A percentile compares a stretch with the other conserved stretches of the same genome.
phyloP scores from a whole-genome alignment of 1,140 invertebrate species.

The Adelges cooleyi region DNA sequence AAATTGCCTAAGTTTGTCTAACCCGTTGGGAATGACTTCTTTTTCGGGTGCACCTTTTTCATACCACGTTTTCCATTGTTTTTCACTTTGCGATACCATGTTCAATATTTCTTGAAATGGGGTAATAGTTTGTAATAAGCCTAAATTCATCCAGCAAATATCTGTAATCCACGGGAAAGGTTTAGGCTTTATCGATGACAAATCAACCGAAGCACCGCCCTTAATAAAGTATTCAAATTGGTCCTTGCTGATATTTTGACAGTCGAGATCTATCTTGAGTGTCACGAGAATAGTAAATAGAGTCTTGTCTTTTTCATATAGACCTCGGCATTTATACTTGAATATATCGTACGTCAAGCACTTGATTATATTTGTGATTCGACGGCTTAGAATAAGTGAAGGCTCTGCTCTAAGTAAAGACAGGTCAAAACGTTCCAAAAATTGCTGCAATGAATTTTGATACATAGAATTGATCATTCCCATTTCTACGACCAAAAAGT shows the following conservation, averaged over 20 bases:
- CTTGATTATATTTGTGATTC: constrained; percentile 62
- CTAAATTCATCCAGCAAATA: constrained; percentile 91
- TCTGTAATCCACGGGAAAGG: constrained; percentile 92
- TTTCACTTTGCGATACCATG: constrained; percentile 66
- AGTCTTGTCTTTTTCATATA: constrained; percentile 91
- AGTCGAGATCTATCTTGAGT: neutral
- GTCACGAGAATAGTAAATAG: constrained; percentile 62
- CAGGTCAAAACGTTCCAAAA: constrained; percentile 75
- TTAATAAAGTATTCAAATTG: constrained; percentile 21
- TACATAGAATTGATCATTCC: constrained; percentile 94
- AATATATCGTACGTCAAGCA: constrained; percentile 83
- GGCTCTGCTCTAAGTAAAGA: constrained; percentile 78
- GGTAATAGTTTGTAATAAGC: constrained; percentile 80
- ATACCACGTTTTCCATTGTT: constrained; percentile 87
- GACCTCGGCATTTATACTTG: constrained; percentile 74
- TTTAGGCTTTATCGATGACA: constrained; percentile 84
- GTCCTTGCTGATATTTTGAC: neutral
- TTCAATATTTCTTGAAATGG: constrained; percentile 68
- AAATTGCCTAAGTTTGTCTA: constrained; percentile 81
- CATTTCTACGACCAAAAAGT: constrained; percentile 83
- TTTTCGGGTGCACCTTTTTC: constrained; percentile 88
- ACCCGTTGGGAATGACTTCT: constrained; percentile 81
- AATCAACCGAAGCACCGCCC: constrained; percentile 82
- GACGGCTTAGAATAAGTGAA: constrained; percentile 58
- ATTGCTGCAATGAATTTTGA: constrained; percentile 82